Percentiles rank a stretch among this genome's conserved stretches.
These are phyloP conservation scores for Leptobrachium leishanense DNA, from an alignment of 2,113 vertebrate species.

Conservation along the genomic window DNA sequence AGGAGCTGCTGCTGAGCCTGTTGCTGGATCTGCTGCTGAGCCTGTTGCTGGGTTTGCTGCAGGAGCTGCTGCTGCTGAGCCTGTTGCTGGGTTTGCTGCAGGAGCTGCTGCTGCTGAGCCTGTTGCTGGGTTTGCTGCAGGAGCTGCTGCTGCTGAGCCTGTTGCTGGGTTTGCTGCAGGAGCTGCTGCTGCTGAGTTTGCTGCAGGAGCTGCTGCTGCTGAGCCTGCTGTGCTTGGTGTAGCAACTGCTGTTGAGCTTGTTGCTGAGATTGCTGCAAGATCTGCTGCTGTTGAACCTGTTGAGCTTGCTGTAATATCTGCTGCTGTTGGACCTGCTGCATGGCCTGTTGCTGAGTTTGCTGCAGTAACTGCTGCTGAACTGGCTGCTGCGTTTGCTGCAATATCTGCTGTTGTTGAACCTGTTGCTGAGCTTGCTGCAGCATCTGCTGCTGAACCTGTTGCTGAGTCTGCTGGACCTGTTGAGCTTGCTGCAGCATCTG, in stretches of 20 bases:
- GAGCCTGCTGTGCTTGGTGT: slow-evolving; percentile 6
- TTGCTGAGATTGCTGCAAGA: slow-evolving; percentile 17
- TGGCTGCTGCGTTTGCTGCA: slow-evolving; percentile 4
- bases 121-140: slow-evolving; percentile 12
- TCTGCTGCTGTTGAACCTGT: not conserved
- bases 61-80: slow-evolving; percentile 57
- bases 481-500: not conserved
- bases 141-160: slow-evolving; percentile 9
- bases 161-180: slow-evolving; percentile 11
- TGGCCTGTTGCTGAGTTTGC: not conserved
- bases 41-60: slow-evolving; percentile 13
- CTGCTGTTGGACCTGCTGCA: slow-evolving; percentile 5
- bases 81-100: slow-evolving; percentile 45
- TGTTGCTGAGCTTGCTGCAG: slow-evolving; percentile 27
- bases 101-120: slow-evolving; percentile 1
- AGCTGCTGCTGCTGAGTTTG: slow-evolving; percentile 14
- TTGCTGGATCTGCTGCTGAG: not conserved
- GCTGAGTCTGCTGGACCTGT: not conserved
- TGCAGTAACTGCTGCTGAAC: slow-evolving; percentile 45
- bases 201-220: not conserved
- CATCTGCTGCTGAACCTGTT: slow-evolving; percentile 26
- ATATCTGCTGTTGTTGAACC: not conserved
- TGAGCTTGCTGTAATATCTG: slow-evolving; percentile 13
- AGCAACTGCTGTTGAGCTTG: slow-evolving; percentile 22
- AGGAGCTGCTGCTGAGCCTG: slow-evolving; percentile 12